Conservation (phyloP, 2,113 vertebrate species). For the Aptenodytes forsteri region DNA sequence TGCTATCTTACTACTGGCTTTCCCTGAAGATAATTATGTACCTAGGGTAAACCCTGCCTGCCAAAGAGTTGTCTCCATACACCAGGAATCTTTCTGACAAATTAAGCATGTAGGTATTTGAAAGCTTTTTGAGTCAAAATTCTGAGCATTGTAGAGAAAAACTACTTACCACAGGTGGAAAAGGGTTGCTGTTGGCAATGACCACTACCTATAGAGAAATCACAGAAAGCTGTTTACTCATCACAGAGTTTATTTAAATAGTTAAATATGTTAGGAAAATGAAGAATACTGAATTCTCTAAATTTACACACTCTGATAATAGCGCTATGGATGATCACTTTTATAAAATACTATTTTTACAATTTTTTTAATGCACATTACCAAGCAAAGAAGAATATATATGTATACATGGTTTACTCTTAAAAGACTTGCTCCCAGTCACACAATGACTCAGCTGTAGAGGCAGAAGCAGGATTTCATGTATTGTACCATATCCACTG, state of each 20-base stretch:
- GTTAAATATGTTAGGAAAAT: not conserved
- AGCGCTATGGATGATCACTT: not conserved
- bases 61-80: not conserved
- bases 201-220: slow-evolving; percentile 34
- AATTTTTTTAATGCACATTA: rapidly evolving
- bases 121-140: not conserved
- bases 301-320: not conserved
- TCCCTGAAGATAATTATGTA: not conserved
- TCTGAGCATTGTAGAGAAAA: not conserved
- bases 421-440: not conserved
- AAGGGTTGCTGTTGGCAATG: slow-evolving; percentile 50
- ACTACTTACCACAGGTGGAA: slow-evolving; percentile 61
- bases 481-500: not conserved
- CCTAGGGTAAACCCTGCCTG: not conserved
- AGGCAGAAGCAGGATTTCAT: not conserved
- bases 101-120: not conserved
- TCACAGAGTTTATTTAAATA: not conserved
- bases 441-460: not conserved
- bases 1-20: not conserved
- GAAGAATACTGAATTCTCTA: not conserved
- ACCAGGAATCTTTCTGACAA: not conserved
- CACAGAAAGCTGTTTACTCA: not conserved
- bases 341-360: not conserved
- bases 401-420: not conserved
- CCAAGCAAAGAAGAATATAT: not conserved